Evolutionary conservation across 2,113 vertebrate genomes (phyloP).

Genomic region (Calyptomena viridis): DNA sequence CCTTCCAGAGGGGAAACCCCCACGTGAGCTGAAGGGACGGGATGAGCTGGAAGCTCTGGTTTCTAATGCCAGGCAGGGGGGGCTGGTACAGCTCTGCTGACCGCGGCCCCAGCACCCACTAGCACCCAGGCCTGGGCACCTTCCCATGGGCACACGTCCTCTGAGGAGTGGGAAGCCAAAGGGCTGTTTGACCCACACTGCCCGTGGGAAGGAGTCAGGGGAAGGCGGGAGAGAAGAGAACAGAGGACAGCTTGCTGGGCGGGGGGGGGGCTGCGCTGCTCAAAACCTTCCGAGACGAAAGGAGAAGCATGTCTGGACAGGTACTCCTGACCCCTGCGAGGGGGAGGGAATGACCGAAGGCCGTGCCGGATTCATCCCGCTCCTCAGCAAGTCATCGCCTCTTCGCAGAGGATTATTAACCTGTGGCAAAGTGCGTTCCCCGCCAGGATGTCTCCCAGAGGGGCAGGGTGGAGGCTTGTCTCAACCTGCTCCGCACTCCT

Average conservation of each 20-base stretch:
- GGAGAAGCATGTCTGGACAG: background rate
- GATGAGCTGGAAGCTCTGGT: background rate
- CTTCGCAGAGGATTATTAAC: background rate
- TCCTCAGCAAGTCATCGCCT: background rate
- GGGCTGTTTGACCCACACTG: background rate
- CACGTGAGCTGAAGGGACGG: background rate
- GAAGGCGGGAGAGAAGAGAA: background rate
- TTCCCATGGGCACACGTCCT: accelerated
- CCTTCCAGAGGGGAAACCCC: background rate
- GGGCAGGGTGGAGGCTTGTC: background rate
- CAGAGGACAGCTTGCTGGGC: background rate
- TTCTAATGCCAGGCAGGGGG: accelerated
- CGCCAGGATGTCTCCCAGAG: background rate
- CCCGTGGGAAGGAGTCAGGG: background rate
- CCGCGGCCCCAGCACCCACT: accelerated
- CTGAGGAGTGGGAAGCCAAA: background rate
- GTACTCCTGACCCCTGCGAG: background rate
- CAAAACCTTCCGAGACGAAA: background rate
- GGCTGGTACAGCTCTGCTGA: accelerated
- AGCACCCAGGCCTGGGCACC: background rate
- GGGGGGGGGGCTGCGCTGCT: accelerated
- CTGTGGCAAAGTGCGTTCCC: accelerated
- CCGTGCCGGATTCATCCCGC: background rate
- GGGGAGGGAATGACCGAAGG: background rate
- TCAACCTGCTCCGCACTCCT: accelerated